A percentile compares a stretch with the other conserved stretches of the same genome.
These are phyloP conservation scores for Dasysyrphus albostriatus DNA, from an alignment of 2,888 invertebrate genomes.

Conservation along the genomic window DNA sequence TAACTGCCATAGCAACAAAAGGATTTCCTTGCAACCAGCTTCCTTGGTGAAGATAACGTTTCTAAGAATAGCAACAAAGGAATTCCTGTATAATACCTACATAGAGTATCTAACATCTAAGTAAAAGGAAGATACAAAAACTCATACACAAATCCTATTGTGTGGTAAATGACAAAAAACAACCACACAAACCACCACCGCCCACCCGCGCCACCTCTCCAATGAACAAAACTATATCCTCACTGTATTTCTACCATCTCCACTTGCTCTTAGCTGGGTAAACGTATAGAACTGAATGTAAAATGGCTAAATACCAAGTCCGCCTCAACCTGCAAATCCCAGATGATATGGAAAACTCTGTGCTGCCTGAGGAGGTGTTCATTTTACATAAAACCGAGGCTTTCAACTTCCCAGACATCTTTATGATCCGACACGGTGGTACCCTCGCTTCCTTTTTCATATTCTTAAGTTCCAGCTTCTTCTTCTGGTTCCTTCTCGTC, in stretches of 20 bases:
- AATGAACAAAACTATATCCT: slow-evolving; percentile 45
- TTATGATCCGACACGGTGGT: slow-evolving; percentile 77
- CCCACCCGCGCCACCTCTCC: background rate
- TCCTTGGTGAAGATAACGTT: slow-evolving; percentile 23
- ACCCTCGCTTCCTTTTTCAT: slow-evolving; percentile 74
- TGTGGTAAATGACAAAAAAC: slow-evolving; percentile 56
- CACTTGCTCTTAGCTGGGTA: background rate
- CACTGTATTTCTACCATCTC: background rate
- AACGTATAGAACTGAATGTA: slow-evolving; percentile 12
- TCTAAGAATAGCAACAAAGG: slow-evolving; percentile 64
- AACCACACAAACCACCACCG: slow-evolving; percentile 14
- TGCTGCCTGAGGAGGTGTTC: slow-evolving; percentile 70
- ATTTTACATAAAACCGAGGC: slow-evolving; percentile 73
- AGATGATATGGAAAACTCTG: slow-evolving; percentile 45
- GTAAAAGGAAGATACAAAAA: slow-evolving; percentile 40
- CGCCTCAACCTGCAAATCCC: slow-evolving; percentile 35
- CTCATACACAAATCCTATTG: slow-evolving; percentile 54
- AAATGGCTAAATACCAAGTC: slow-evolving; percentile 47
- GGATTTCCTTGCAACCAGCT: slow-evolving; percentile 39
- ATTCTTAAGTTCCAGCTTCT: slow-evolving; percentile 60
- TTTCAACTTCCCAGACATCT: slow-evolving; percentile 79
- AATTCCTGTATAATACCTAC: slow-evolving; percentile 33
- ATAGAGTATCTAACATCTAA: background rate
- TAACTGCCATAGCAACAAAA: slow-evolving; percentile 49
- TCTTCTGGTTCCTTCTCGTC: slow-evolving; percentile 6